A percentile compares a stretch with the other conserved stretches of the same genome.
Conservation (phyloP, 2,888 invertebrate species). For the Operophtera brumata region DNA sequence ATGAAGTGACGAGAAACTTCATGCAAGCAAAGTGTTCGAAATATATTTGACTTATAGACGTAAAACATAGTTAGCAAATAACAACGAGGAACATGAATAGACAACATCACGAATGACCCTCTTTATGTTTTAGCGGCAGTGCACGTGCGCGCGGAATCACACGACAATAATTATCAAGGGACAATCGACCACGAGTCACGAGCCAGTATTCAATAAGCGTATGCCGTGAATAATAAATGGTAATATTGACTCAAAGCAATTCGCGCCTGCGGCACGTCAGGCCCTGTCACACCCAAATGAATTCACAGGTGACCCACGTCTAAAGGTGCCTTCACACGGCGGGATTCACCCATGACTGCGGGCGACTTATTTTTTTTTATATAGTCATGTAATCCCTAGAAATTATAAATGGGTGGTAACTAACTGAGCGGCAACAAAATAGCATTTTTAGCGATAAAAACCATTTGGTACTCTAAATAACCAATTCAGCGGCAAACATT, state of each 20-base stretch:
- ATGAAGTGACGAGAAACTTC: no score
- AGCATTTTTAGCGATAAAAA: no score
- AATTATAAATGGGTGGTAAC: no score
- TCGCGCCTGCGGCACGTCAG: slow-evolving; percentile 23
- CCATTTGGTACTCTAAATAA: no score
- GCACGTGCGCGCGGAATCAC: slow-evolving; percentile 65
- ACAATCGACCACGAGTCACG: slow-evolving; percentile 74
- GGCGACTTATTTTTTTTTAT: no score
- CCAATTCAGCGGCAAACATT: no score
- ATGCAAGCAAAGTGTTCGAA: no score
- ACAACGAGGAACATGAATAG: slow-evolving; percentile 42
- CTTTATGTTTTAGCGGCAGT: slow-evolving; percentile 57
- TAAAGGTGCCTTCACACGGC: no score
- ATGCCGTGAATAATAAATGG: slow-evolving; percentile 65
- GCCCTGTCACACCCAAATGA: slow-evolving; percentile 18
- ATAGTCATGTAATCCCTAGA: no score
- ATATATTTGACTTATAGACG: not conserved
- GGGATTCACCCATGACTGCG: no score
- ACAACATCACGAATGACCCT: slow-evolving; percentile 64
- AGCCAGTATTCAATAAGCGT: slow-evolving; percentile 53
- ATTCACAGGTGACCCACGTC: not conserved
- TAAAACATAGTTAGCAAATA: not conserved
- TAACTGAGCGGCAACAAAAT: no score
- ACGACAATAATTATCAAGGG: slow-evolving; percentile 63
- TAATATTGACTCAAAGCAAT: slow-evolving; percentile 43